Percentiles rank a stretch among this genome's conserved stretches.
Conservation (phyloP, 2,113 vertebrate genomes). For the Seriola quinqueradiata region DNA sequence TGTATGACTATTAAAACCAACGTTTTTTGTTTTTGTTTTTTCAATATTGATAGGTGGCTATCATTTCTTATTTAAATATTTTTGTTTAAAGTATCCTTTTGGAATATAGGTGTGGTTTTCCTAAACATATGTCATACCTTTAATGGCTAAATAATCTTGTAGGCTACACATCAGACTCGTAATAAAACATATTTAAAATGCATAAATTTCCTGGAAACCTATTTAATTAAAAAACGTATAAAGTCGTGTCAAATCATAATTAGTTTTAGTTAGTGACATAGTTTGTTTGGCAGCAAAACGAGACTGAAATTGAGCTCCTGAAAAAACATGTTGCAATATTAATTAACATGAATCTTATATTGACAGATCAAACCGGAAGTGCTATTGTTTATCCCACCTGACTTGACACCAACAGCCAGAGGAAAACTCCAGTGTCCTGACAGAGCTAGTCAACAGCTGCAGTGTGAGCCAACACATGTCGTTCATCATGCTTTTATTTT, state of each 20-base stretch:
- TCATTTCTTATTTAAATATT: too few species aligned
- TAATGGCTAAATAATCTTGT: background rate
- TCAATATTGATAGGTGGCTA: background rate
- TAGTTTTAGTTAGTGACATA: background rate
- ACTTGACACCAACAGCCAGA: background rate
- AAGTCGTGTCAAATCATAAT: too few species aligned
- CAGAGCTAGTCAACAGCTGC: conserved; percentile 20
- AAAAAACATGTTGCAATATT: background rate
- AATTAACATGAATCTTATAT: conserved; percentile 10
- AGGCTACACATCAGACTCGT: too few species aligned
- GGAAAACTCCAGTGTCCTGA: conserved; percentile 12
- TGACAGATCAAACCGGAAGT: conserved; percentile 46
- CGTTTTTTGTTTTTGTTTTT: background rate
- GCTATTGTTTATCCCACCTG: fast-evolving
- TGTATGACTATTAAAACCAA: too few species aligned
- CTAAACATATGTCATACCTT: background rate
- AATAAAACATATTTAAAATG: background rate
- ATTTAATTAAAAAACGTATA: background rate
- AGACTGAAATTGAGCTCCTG: background rate
- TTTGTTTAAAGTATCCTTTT: too few species aligned
- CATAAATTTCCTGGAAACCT: background rate
- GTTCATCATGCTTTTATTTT: background rate
- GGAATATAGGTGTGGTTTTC: background rate
- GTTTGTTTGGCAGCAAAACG: background rate
- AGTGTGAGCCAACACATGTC: background rate